Percentiles rank a stretch among this genome's conserved stretches.
Evolutionary conservation across 1,140 invertebrate species (phyloP).

Genomic region (Trichonephila inaurata): DNA sequence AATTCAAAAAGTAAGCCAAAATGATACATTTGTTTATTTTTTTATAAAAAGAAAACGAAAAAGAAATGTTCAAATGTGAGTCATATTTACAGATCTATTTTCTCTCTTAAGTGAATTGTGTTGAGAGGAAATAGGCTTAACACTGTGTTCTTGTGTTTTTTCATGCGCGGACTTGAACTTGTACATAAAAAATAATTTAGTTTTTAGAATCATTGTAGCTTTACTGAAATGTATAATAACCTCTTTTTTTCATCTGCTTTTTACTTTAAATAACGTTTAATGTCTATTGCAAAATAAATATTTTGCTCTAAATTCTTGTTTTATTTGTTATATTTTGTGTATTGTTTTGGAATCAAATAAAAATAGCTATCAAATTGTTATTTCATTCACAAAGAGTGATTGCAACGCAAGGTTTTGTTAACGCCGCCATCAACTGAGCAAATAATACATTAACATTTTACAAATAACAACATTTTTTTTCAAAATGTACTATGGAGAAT

Average conservation of each 20-base stretch:
- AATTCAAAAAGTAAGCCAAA: no score
- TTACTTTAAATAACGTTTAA: constrained; percentile 12
- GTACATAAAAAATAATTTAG: constrained; percentile 60
- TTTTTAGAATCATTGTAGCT: constrained; percentile 54
- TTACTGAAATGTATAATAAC: constrained; percentile 52
- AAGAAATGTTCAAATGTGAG: neutral
- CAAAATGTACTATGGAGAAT: no score
- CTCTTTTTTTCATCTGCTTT: constrained; percentile 59
- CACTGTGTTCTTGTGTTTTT: constrained; percentile 9
- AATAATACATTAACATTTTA: no score
- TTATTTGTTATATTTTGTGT: constrained; percentile 21
- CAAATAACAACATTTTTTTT: no score
- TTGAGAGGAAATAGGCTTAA: constrained; percentile 20
- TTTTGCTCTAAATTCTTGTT: constrained; percentile 43
- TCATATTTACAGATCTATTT: neutral
- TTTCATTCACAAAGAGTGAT: neutral
- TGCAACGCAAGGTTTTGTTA: no score
- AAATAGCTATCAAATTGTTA: constrained; percentile 3
- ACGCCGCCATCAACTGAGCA: no score
- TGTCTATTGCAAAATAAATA: constrained; percentile 39
- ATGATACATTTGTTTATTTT: no score
- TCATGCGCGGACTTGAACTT: constrained; percentile 46
- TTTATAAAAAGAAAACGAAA: neutral
- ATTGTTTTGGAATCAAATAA: constrained; percentile 55
- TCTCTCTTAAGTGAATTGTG: neutral